These are phyloP conservation scores for Eudasyphora cyanicolor DNA, from an alignment of 2,888 invertebrate genomes.

Conservation along the genomic window DNA sequence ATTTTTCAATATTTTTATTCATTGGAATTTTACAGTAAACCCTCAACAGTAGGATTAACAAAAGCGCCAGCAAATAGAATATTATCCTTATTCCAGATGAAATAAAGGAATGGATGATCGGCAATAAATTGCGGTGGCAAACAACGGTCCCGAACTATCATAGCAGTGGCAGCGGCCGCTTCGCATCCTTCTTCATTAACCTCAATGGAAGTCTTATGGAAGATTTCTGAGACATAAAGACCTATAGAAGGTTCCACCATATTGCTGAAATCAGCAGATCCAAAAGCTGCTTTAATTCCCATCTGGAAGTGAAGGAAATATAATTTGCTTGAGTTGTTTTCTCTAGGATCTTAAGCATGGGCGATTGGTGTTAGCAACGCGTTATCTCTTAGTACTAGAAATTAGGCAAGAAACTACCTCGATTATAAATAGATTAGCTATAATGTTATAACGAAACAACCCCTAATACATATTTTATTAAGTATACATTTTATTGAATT, in stretches of 20 bases:
- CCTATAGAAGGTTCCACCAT: slow-evolving; percentile 81
- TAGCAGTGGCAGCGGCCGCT: slow-evolving; percentile 88
- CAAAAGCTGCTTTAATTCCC: slow-evolving; percentile 85
- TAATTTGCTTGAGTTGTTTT: too few relatives aligned
- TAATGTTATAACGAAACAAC: too few relatives aligned
- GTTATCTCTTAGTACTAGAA: too few relatives aligned
- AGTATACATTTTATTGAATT: background rate
- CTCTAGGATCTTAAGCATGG: too few relatives aligned
- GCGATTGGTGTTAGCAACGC: too few relatives aligned
- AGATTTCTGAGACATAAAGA: slow-evolving; percentile 85
- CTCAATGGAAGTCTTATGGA: slow-evolving; percentile 93
- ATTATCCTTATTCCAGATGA: slow-evolving; percentile 82
- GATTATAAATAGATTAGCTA: too few relatives aligned
- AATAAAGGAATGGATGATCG: slow-evolving; percentile 75
- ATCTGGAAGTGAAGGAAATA: slow-evolving; percentile 80
- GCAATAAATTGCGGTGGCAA: slow-evolving; percentile 73
- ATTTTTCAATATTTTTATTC: too few relatives aligned
- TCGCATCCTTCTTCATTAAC: slow-evolving; percentile 94
- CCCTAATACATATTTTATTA: too few relatives aligned
- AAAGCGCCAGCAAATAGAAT: slow-evolving; percentile 77
- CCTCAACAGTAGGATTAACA: slow-evolving; percentile 70
- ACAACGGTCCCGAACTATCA: slow-evolving; percentile 73
- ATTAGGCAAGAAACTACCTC: background rate
- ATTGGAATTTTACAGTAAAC: background rate
- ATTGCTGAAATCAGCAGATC: slow-evolving; percentile 84